Percentiles rank a stretch among this genome's conserved stretches.
Conservation (phyloP, 2,113 vertebrate genomes). For the Uria aalge region DNA sequence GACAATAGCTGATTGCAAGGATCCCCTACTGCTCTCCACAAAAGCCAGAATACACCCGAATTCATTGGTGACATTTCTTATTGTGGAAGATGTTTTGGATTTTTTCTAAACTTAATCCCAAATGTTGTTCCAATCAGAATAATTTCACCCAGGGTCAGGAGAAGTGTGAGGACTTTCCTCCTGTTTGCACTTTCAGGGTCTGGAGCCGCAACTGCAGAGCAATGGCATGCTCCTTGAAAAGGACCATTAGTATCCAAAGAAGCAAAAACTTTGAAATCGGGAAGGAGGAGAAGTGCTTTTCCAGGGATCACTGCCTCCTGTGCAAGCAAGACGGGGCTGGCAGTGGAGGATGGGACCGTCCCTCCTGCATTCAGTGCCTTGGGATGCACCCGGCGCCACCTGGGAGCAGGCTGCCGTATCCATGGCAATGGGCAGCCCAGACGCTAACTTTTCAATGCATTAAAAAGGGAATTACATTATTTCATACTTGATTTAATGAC, state of each 20-base stretch:
- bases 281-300: not conserved
- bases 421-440: not conserved
- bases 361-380: not conserved
- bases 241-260: not conserved
- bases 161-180: not conserved
- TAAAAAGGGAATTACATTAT: not conserved
- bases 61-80: not conserved
- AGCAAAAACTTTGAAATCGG: not conserved
- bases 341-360: rapidly evolving
- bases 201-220: not conserved
- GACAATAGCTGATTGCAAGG: not conserved
- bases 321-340: not conserved
- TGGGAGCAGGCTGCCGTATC: not conserved
- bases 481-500: not conserved
- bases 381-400: rapidly evolving
- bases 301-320: rapidly evolving
- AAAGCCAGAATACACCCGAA: not conserved
- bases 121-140: not conserved
- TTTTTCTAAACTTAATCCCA: not conserved
- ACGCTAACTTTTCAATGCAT: not conserved
- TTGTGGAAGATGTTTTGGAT: not conserved
- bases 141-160: not conserved
- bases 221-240: not conserved
- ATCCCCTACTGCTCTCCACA: rapidly evolving
- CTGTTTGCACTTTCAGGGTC: not conserved